Percentiles rank a stretch among this genome's conserved stretches.
phyloP scores from a whole-genome alignment of 2,113 vertebrate genomes.

The Podarcis muralis region DNA sequence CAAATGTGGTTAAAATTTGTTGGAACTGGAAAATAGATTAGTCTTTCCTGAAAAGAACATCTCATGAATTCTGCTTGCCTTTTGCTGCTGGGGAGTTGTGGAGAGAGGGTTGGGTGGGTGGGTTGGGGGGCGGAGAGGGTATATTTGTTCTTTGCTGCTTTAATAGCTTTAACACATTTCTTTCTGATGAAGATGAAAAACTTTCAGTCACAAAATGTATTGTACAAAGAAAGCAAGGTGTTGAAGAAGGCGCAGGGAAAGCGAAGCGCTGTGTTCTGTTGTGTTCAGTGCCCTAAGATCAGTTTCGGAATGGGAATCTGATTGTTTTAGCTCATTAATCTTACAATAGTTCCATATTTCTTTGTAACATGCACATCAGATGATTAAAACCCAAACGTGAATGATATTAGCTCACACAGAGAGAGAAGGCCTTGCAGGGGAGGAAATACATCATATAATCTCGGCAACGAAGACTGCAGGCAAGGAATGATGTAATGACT shows the following conservation, averaged over 20 bases:
- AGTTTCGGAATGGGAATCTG: constrained; percentile 43
- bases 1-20: constrained; percentile 76
- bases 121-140: constrained; percentile 20
- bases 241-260: constrained; percentile 25
- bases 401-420: constrained; percentile 45
- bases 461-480: constrained; percentile 44
- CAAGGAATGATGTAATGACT: constrained; percentile 51
- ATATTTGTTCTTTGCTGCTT: constrained; percentile 40
- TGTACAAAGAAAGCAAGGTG: constrained; percentile 28
- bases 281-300: constrained; percentile 19
- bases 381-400: constrained; percentile 65
- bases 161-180: constrained; percentile 63
- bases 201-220: constrained; percentile 42
- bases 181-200: constrained; percentile 57
- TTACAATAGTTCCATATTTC: constrained; percentile 41
- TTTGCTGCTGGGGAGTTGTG: constrained; percentile 42
- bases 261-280: constrained; percentile 12
- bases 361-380: constrained; percentile 52
- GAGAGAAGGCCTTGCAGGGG: constrained; percentile 46
- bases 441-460: constrained; percentile 50
- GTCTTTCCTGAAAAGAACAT: constrained; percentile 68
- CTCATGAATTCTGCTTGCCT: constrained; percentile 24
- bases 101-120: not conserved
- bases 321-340: constrained; percentile 62
- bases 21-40: constrained; percentile 78